Percentiles rank a stretch among this genome's conserved stretches.
These are phyloP conservation scores for Syrphus vitripennis DNA, from an alignment of 2,888 invertebrate species.

Conservation along the genomic window DNA sequence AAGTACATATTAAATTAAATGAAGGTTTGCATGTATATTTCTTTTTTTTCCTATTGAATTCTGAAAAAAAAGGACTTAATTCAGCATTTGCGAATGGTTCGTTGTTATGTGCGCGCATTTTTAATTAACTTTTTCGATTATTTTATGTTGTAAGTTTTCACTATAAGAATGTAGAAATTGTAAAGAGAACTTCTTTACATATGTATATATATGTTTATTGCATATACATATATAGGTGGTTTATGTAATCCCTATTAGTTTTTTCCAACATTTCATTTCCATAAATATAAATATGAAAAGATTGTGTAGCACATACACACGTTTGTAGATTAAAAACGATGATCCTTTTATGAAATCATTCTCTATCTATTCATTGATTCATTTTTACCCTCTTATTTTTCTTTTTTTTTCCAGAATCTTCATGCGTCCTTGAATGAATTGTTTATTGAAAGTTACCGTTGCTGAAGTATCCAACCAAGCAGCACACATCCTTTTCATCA, in stretches of 20 bases:
- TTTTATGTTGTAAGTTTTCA: neutral
- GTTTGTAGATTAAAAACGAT: slow-evolving; percentile 49
- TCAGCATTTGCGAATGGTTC: neutral
- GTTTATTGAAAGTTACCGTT: slow-evolving; percentile 54
- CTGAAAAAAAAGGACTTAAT: neutral
- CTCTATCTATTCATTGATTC: slow-evolving; percentile 42
- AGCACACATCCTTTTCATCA: slow-evolving; percentile 40
- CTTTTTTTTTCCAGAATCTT: slow-evolving; percentile 53
- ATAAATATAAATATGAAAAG: slow-evolving; percentile 23
- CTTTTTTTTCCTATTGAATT: neutral
- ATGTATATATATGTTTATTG: neutral
- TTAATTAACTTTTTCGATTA: slow-evolving; percentile 66
- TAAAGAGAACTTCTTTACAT: neutral
- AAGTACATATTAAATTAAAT: neutral
- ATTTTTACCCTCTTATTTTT: slow-evolving; percentile 36
- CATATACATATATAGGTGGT: neutral
- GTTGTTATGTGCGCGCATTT: slow-evolving; percentile 14
- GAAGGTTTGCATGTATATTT: neutral
- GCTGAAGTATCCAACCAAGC: slow-evolving; percentile 18
- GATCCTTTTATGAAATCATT: slow-evolving; percentile 48
- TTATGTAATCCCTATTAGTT: slow-evolving; percentile 37
- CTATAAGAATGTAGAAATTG: neutral
- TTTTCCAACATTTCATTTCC: neutral
- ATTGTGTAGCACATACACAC: neutral
- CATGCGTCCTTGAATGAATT: slow-evolving; percentile 60